phyloP scores from a whole-genome alignment of 2,888 invertebrate genomes.

The Drosophila meridiana region DNA sequence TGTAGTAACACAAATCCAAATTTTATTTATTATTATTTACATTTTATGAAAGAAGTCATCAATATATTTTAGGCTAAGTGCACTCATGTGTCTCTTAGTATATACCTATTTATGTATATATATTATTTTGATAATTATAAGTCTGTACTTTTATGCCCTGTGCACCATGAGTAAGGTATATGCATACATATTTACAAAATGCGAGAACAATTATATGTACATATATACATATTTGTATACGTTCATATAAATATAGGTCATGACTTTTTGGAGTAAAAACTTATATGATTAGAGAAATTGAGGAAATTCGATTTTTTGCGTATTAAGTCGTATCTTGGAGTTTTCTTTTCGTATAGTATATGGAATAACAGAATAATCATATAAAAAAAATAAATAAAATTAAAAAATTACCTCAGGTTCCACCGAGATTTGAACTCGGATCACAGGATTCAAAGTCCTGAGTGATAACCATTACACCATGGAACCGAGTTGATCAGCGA shows the following conservation, averaged over 20 bases:
- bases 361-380: too few relatives aligned
- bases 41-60: neutral
- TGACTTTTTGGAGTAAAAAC: neutral
- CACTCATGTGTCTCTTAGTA: neutral
- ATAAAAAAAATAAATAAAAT: too few relatives aligned
- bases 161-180: neutral
- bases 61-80: neutral
- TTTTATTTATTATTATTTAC: neutral
- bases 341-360: too few relatives aligned
- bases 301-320: too few relatives aligned
- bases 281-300: too few relatives aligned
- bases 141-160: neutral
- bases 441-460: slow-evolving; percentile 86
- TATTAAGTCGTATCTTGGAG: too few relatives aligned
- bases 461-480: slow-evolving; percentile 86
- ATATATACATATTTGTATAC: neutral
- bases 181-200: neutral
- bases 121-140: too few relatives aligned
- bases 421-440: slow-evolving; percentile 86
- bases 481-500: slow-evolving; percentile 56
- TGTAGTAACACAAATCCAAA: neutral
- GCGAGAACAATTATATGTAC: neutral
- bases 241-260: neutral
- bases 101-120: too few relatives aligned
- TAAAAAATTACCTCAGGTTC: slow-evolving; percentile 75